Conservation (phyloP, 2,797 vertebrate genomes). For the Rallus crepitans region DNA sequence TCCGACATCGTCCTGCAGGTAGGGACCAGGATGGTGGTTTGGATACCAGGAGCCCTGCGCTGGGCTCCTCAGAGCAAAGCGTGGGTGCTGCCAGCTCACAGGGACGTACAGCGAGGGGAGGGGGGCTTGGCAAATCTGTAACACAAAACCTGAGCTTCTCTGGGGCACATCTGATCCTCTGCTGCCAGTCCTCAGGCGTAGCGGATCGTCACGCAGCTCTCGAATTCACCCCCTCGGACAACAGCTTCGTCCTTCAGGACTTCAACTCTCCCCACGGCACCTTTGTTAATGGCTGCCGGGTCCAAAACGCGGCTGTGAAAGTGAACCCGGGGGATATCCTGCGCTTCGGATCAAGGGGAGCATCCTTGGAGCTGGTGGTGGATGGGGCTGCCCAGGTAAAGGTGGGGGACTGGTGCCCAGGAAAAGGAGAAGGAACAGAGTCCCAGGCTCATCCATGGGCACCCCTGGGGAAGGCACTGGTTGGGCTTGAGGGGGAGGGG, state of each 20-base stretch:
- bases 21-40: not conserved
- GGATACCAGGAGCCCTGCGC: not conserved
- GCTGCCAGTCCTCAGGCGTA: constrained; percentile 75
- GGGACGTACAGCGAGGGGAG: no score
- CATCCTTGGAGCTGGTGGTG: constrained; percentile 75
- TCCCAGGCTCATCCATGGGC: rapidly evolving
- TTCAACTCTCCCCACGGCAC: constrained; percentile 80
- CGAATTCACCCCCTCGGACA: constrained; percentile 60
- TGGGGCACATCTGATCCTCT: not conserved
- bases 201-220: constrained; percentile 82
- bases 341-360: constrained; percentile 74
- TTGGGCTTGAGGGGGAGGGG: no score
- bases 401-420: not conserved
- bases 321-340: constrained; percentile 79
- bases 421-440: not conserved
- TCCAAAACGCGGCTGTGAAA: constrained; percentile 83
- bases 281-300: constrained; percentile 83
- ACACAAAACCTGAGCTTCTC: not conserved
- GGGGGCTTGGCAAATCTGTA: not conserved
- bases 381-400: constrained; percentile 65
- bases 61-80: rapidly evolving
- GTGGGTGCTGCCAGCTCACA: rapidly evolving
- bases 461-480: not conserved
- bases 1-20: constrained; percentile 84
- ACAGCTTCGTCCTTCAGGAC: constrained; percentile 80